Percentiles rank a stretch among this genome's conserved stretches.
Conservation (phyloP, 2,797 vertebrate species). For the Mustela erminea region DNA sequence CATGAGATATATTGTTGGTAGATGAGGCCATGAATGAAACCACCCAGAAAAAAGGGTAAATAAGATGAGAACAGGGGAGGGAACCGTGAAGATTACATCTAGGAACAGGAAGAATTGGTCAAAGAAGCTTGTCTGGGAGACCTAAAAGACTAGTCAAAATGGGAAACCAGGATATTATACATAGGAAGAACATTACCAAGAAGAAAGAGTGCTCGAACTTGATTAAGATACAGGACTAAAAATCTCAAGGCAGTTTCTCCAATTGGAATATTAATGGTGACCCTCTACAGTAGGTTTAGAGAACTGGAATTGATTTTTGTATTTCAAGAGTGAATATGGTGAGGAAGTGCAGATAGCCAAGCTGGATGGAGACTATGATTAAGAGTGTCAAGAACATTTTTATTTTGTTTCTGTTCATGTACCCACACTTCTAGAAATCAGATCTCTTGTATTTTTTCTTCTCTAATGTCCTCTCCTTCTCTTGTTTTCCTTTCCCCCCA, state of each 20-base stretch:
- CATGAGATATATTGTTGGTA: neutral
- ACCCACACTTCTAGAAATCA: neutral
- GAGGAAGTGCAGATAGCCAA: neutral
- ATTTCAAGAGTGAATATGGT: neutral
- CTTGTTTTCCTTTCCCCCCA: rapidly evolving
- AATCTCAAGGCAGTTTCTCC: neutral
- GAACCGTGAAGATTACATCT: neutral
- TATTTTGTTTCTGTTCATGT: neutral
- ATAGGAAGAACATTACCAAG: neutral
- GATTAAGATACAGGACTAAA: neutral
- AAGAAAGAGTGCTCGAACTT: neutral
- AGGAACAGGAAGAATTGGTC: neutral
- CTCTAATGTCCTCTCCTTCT: rapidly evolving
- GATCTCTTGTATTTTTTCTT: neutral
- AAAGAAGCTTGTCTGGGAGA: neutral
- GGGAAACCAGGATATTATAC: neutral
- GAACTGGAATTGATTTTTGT: neutral
- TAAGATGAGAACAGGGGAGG: neutral
- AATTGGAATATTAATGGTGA: neutral
- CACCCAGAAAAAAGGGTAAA: neutral
- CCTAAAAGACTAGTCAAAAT: neutral
- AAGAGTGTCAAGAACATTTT: neutral
- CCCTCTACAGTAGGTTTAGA: neutral
- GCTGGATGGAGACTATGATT: neutral
- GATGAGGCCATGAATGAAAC: neutral